A percentile compares a stretch with the other conserved stretches of the same genome.
Evolutionary conservation across 2,888 invertebrate genomes (phyloP).

Genomic region (Asteroscopus sphinx): DNA sequence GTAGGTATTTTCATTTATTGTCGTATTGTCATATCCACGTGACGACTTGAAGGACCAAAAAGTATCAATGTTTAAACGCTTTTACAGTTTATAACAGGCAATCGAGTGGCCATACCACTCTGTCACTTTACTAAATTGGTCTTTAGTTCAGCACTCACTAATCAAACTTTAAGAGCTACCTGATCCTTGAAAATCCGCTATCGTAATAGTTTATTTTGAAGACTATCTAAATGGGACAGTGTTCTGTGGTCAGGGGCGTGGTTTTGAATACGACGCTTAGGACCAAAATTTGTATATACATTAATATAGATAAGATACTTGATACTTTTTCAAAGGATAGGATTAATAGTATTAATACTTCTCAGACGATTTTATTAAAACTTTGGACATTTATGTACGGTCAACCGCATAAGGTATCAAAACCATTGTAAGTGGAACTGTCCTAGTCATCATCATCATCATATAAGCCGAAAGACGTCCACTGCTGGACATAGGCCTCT

Average conservation of each 20-base stretch:
- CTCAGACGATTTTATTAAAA: not conserved
- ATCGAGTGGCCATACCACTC: too few relatives aligned
- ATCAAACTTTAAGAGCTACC: constrained; percentile 6
- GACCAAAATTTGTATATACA: not conserved
- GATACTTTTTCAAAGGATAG: not conserved
- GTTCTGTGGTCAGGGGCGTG: not conserved
- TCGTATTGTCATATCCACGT: too few relatives aligned
- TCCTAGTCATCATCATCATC: too few relatives aligned
- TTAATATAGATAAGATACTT: not conserved
- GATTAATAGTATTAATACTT: not conserved
- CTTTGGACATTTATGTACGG: not conserved
- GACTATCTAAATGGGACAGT: not conserved
- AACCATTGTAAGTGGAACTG: too few relatives aligned
- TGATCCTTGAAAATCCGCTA: constrained; percentile 2
- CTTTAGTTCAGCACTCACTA: constrained; percentile 13
- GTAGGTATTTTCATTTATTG: too few relatives aligned
- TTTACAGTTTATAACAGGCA: too few relatives aligned
- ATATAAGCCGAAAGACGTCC: too few relatives aligned
- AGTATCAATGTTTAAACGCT: too few relatives aligned
- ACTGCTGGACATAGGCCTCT: too few relatives aligned
- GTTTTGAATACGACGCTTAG: not conserved
- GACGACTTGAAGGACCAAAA: too few relatives aligned
- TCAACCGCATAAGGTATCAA: too few relatives aligned
- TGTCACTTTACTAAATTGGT: constrained; percentile 12
- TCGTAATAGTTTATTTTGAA: constrained; percentile 1